These are phyloP conservation scores for Noctua comes DNA, from an alignment of 2,888 invertebrate species.

Conservation along the genomic window DNA sequence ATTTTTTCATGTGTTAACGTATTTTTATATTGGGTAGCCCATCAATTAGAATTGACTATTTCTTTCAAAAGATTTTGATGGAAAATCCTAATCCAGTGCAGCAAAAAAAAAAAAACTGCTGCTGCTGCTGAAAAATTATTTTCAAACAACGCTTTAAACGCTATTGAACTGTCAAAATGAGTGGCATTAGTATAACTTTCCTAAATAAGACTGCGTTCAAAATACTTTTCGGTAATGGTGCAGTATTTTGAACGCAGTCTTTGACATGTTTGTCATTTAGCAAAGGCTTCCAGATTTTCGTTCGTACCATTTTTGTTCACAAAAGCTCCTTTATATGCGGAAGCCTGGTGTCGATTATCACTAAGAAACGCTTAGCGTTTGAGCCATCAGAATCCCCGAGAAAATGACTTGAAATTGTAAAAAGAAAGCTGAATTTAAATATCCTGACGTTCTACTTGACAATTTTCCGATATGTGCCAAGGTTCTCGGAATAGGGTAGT, in stretches of 20 bases:
- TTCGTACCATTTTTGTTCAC: neutral
- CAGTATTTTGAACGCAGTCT: neutral
- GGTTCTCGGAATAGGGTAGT: neutral
- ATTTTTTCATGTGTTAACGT: too few relatives aligned
- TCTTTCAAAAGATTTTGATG: too few relatives aligned
- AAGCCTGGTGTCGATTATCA: slow-evolving; percentile 29
- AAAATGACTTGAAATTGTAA: slow-evolving; percentile 12
- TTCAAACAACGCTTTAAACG: neutral
- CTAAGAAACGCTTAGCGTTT: slow-evolving; percentile 35
- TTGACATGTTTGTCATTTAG: neutral
- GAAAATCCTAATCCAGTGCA: too few relatives aligned
- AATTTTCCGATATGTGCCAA: neutral
- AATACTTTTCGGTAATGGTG: neutral
- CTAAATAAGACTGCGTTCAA: neutral
- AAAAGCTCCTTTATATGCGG: neutral
- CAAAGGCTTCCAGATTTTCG: neutral
- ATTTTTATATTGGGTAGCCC: neutral
- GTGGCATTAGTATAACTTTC: neutral
- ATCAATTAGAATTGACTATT: neutral
- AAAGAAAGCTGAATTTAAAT: slow-evolving; percentile 17
- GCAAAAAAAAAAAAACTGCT: too few relatives aligned
- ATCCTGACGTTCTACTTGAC: neutral
- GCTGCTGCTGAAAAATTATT: too few relatives aligned
- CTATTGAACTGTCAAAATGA: neutral
- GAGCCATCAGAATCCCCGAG: slow-evolving; percentile 14